These are phyloP conservation scores for Bos indicus DNA, from an alignment of 2,113 vertebrate genomes.

Conservation along the genomic window DNA sequence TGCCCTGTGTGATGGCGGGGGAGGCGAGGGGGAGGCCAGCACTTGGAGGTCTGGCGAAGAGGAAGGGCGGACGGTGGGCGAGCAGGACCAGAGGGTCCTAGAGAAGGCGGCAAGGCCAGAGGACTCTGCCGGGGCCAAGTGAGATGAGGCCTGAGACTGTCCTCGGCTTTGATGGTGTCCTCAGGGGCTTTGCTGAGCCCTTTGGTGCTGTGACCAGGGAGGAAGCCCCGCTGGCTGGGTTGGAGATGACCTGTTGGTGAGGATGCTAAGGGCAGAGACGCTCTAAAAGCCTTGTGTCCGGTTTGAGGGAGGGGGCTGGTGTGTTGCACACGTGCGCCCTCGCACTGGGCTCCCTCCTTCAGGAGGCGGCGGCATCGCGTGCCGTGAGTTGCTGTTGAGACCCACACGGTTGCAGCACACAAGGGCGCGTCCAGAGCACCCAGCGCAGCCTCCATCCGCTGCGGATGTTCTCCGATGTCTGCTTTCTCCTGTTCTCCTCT, in stretches of 20 bases:
- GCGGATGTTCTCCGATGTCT: accelerated
- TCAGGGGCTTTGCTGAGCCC: not conserved
- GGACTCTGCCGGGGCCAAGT: not conserved
- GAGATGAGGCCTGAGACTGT: not conserved
- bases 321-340: not conserved
- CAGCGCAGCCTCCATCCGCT: not conserved
- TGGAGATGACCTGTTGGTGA: not conserved
- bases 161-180: not conserved
- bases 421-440: accelerated
- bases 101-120: not conserved
- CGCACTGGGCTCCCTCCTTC: not conserved
- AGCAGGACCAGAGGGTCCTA: not conserved
- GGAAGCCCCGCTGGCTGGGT: not conserved
- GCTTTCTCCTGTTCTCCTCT: not conserved
- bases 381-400: not conserved
- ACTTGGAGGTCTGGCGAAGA: not conserved
- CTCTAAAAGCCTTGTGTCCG: not conserved
- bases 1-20: not conserved
- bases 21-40: not conserved
- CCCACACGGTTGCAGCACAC: accelerated
- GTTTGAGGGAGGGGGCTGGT: not conserved
- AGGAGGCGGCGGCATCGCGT: not conserved
- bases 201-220: not conserved
- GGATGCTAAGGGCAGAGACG: not conserved
- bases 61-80: not conserved